Conservation (phyloP, 2,888 invertebrate genomes). For the Platerodrilus igneus region DNA sequence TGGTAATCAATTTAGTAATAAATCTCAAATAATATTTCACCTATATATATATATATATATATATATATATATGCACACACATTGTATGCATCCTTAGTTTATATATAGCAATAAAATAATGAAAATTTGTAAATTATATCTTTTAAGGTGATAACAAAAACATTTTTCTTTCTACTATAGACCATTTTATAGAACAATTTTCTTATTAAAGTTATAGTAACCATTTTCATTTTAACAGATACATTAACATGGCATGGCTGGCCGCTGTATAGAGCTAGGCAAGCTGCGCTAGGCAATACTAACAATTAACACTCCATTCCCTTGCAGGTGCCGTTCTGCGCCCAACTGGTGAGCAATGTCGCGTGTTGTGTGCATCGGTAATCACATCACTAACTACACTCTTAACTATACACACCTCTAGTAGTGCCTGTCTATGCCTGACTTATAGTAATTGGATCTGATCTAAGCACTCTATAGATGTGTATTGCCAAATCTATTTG, state of each 20-base stretch:
- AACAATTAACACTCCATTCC: conserved; percentile 54
- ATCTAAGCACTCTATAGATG: conserved; percentile 47
- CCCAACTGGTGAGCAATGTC: conserved; percentile 92
- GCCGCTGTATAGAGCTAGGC: conserved; percentile 42
- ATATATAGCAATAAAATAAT: too few species aligned
- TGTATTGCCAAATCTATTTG: conserved; percentile 39
- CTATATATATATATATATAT: too few species aligned
- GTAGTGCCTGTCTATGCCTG: conserved; percentile 45
- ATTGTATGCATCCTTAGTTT: too few species aligned
- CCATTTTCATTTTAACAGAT: conserved; percentile 18
- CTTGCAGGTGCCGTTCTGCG: conserved; percentile 86
- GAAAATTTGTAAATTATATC: too few species aligned
- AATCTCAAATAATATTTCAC: too few species aligned
- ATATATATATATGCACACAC: too few species aligned
- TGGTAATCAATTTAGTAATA: too few species aligned
- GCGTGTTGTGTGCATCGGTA: conserved; percentile 95
- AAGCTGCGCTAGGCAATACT: conserved; percentile 48
- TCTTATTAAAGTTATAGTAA: too few species aligned
- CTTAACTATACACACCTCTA: conserved; percentile 46
- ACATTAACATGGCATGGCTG: conserved; percentile 41
- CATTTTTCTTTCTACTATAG: too few species aligned
- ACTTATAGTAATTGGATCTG: conserved; percentile 22
- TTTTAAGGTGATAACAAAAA: too few species aligned
- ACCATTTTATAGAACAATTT: too few species aligned
- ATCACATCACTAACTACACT: conserved; percentile 66